Percentiles rank a stretch among this genome's conserved stretches.
These are phyloP conservation scores for Semicossyphus pulcher DNA, from an alignment of 2,113 vertebrate species.

Conservation along the genomic window DNA sequence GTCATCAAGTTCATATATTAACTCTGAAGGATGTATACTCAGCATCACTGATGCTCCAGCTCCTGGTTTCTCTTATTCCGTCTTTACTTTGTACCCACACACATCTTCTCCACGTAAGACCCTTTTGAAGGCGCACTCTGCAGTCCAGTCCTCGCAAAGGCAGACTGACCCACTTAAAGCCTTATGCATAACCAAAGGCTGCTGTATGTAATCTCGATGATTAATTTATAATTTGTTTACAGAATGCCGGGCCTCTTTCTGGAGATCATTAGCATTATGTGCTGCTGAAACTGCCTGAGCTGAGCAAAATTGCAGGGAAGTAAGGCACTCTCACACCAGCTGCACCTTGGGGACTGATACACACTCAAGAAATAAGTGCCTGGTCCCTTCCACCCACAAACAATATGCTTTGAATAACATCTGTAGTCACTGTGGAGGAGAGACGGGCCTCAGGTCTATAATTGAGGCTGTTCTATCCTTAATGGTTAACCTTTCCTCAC, in stretches of 20 bases:
- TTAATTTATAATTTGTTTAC: conserved; percentile 70
- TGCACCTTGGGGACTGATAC: conserved; percentile 10
- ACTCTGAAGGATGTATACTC: background rate
- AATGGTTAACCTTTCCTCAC: conserved; percentile 1
- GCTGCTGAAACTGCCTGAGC: background rate
- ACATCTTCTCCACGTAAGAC: background rate
- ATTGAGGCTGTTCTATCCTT: background rate
- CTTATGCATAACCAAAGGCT: conserved; percentile 45
- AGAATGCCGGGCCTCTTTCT: conserved; percentile 38
- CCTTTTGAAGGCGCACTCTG: conserved; percentile 7
- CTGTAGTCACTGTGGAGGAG: background rate
- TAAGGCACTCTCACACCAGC: background rate
- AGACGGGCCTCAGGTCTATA: background rate
- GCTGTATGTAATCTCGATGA: conserved; percentile 59
- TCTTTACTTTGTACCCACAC: background rate
- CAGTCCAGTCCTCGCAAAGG: conserved; percentile 18
- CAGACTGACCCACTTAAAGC: conserved; percentile 65
- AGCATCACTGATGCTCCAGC: background rate
- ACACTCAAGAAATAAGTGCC: conserved; percentile 22
- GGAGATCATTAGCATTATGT: conserved; percentile 58
- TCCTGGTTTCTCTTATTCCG: conserved; percentile 12
- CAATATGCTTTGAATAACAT: conserved; percentile 19
- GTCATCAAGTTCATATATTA: background rate
- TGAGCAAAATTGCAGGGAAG: background rate
- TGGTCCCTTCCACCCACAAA: background rate